phyloP scores from a whole-genome alignment of 1,140 invertebrate genomes.

The Caenorhabditis latens region DNA sequence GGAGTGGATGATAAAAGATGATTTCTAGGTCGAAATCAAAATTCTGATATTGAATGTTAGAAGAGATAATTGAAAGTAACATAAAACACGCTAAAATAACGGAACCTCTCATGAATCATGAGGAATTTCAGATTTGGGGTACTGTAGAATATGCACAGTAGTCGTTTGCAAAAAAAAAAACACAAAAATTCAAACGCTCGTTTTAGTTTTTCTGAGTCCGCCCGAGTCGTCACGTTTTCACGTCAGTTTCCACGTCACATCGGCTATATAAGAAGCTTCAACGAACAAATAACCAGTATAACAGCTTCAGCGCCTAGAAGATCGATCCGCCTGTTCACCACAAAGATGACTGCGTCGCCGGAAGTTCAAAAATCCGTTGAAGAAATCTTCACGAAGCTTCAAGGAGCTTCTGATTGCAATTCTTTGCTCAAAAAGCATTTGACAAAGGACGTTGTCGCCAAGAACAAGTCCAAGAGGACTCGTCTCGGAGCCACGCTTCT shows the following conservation, averaged over 20 bases:
- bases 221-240: background rate
- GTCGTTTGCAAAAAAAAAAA: too few species aligned
- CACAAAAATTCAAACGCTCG: too few species aligned
- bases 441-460: conserved; percentile 71
- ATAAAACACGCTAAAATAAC: too few species aligned
- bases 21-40: too few species aligned
- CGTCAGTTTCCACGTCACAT: background rate
- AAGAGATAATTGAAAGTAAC: too few species aligned
- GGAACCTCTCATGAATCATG: too few species aligned
- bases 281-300: background rate
- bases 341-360: conserved; percentile 24
- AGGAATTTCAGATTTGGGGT: too few species aligned
- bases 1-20: too few species aligned
- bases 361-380: conserved; percentile 38
- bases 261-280: background rate
- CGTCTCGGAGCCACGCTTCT: conserved; percentile 59
- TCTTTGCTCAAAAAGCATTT: conserved; percentile 76
- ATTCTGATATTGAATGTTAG: too few species aligned
- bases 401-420: conserved; percentile 66
- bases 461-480: conserved; percentile 64
- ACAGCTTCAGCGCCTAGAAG: conserved; percentile 10
- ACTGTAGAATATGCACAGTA: too few species aligned
- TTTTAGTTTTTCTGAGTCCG: too few species aligned
- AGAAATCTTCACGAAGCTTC: conserved; percentile 19
- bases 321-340: background rate